Percentiles rank a stretch among this genome's conserved stretches.
These are phyloP conservation scores for Aeoliscus strigatus DNA, from an alignment of 2,797 vertebrate genomes.

Conservation along the genomic window DNA sequence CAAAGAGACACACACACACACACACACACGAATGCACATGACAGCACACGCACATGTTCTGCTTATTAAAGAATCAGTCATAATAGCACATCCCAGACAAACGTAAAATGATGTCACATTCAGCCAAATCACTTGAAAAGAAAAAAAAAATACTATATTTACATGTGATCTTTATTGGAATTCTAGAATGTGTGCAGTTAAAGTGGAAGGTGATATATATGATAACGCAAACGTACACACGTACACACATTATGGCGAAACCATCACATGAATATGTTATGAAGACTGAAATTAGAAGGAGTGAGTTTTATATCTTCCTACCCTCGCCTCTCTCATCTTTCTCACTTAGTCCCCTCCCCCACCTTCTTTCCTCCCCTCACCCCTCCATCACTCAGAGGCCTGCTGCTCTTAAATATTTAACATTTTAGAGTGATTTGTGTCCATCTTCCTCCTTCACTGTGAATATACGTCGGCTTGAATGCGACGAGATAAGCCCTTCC, in stretches of 20 bases:
- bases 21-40: constrained; percentile 2
- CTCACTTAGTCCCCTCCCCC: constrained; percentile 38
- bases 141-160: too few species aligned
- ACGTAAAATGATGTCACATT: constrained; percentile 34
- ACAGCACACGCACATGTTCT: constrained; percentile 3
- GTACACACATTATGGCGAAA: constrained; percentile 15
- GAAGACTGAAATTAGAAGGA: constrained; percentile 49
- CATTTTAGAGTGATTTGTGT: constrained; percentile 35
- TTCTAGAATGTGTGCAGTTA: constrained; percentile 58
- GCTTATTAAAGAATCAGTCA: constrained; percentile 54
- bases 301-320: constrained; percentile 37
- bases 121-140: constrained; percentile 64
- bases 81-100: constrained; percentile 33
- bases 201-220: constrained; percentile 47
- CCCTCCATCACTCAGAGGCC: constrained; percentile 15
- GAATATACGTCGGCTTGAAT: constrained; percentile 18
- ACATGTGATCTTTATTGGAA: too few species aligned
- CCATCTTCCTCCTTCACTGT: constrained; percentile 22
- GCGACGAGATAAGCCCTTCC: not conserved
- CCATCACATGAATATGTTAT: constrained; percentile 60
- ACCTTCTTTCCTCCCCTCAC: constrained; percentile 10
- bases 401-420: constrained; percentile 63
- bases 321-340: constrained; percentile 39
- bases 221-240: constrained; percentile 19
- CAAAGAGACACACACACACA: constrained; percentile 1